These are phyloP conservation scores for Alectoris magna DNA, from an alignment of 2,797 vertebrate genomes.

Conservation along the genomic window DNA sequence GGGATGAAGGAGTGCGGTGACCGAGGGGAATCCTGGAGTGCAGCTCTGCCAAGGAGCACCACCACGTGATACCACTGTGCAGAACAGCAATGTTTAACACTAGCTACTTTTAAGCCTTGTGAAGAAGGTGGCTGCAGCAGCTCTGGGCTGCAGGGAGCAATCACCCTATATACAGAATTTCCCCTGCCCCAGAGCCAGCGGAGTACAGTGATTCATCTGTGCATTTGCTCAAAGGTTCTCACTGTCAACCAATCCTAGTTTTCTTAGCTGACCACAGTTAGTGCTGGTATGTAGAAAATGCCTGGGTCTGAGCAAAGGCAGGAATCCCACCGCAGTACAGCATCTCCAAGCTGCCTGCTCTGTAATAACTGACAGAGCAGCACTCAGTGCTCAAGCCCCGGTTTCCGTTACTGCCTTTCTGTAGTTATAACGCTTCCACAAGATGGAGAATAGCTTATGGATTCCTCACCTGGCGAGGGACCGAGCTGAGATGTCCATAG, in stretches of 20 bases:
- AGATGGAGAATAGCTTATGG: neutral
- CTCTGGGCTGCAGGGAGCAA: neutral
- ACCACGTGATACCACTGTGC: fast-evolving
- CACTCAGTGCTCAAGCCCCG: neutral
- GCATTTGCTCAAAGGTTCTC: constrained; percentile 38
- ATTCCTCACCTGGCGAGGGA: neutral
- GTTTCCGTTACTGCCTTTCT: neutral
- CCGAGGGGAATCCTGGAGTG: neutral
- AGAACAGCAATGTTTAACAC: neutral
- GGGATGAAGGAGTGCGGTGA: neutral
- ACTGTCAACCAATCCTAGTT: neutral
- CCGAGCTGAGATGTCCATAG: neutral
- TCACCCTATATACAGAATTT: neutral
- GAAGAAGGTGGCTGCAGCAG: neutral
- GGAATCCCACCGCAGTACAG: neutral
- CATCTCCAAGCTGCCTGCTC: neutral
- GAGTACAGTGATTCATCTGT: constrained; percentile 39
- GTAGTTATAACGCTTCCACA: neutral
- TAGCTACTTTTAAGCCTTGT: neutral
- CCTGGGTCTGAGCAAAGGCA: constrained; percentile 3
- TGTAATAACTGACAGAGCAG: neutral
- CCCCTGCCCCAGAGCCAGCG: neutral
- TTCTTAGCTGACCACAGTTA: constrained; percentile 35
- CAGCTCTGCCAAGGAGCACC: neutral
- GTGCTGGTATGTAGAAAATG: constrained; percentile 62